Evolutionary conservation across 2,888 invertebrate species (phyloP), one percentile per base, ranked within the genome.

Genomic region (Drosophila meridiana): DNA sequence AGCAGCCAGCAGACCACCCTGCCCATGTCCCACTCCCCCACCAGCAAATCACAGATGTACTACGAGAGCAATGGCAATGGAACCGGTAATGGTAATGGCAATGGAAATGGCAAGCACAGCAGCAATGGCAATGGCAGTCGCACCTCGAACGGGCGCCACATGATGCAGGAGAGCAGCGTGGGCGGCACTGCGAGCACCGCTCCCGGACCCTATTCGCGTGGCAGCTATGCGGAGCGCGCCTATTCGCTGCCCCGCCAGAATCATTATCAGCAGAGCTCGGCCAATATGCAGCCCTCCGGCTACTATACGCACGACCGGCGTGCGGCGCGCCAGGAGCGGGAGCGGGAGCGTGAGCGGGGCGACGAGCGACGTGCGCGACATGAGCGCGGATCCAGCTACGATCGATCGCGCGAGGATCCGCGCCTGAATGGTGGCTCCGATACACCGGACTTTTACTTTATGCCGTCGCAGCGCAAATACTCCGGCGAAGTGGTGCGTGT

Each of bases 401-500:
- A 91, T 66, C 69, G 91, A 7, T 89, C 92, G 5, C 91, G 92
- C 0, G 92, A 92, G 26, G 93, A 92, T 82, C 92, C 92, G 1
- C 92, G 92, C 14, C 71, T 90, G 61, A 92, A 91, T 68, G 92
- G 92, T 26, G 93, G 93, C 32, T 89, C 92, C 3, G 93, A 93
- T 82, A 93, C 93, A 58, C 93, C 98, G 0, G 98, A 98, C 93
- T 98, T 98, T 94, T 98, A 98, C 94, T 98, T 98, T 93, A 98
- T 98, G 98, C 98, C 98, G 53, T 97, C 97, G 74, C 98, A 98
- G 92, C 94, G 98, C 76, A 98, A 98, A 93, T 98, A 98, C 93
- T 97, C 98, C 89, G 98, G 98, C 83, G 98, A 98, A 94, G 96
- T 97, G 38, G 96, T 97, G 63, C 94, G 97, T 84, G 97, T 97